Evolutionary conservation across 2,797 vertebrate species (phyloP).

Genomic region (Anolis apletophallus): DNA sequence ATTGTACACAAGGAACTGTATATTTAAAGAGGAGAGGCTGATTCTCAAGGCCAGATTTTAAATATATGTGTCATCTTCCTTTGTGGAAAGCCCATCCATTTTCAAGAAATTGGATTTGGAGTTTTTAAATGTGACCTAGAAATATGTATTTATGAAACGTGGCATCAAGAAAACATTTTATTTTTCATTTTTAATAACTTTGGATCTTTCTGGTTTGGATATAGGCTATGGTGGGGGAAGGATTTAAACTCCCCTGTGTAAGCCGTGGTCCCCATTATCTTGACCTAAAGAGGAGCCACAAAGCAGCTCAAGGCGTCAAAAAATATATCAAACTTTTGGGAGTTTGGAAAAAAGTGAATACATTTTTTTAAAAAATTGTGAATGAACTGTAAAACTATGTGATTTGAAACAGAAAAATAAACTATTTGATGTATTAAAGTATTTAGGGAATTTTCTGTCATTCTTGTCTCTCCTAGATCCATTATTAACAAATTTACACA

Average conservation of each 20-base stretch:
- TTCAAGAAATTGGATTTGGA: too few species aligned
- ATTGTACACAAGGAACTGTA: too few species aligned
- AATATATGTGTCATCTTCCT: too few species aligned
- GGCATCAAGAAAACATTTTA: neutral
- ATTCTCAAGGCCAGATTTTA: too few species aligned
- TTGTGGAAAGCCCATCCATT: too few species aligned
- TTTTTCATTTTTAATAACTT: neutral
- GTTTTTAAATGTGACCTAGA: neutral
- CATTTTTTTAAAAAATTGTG: neutral
- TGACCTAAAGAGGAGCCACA: neutral
- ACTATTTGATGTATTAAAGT: neutral
- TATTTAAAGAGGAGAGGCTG: too few species aligned
- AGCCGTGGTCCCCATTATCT: neutral
- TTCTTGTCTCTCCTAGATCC: neutral
- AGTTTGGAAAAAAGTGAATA: neutral
- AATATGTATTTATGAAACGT: neutral
- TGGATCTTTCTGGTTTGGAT: neutral
- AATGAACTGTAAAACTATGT: neutral
- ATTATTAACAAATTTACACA: neutral
- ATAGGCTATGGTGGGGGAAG: neutral
- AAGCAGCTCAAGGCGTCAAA: neutral
- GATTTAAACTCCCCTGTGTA: neutral
- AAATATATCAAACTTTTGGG: neutral
- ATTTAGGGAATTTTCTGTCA: neutral
- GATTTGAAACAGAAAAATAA: constrained; percentile 3